Base-by-base conservation (phyloP, 2,888 invertebrate genomes). In the Drosophila ochracea region DNA sequence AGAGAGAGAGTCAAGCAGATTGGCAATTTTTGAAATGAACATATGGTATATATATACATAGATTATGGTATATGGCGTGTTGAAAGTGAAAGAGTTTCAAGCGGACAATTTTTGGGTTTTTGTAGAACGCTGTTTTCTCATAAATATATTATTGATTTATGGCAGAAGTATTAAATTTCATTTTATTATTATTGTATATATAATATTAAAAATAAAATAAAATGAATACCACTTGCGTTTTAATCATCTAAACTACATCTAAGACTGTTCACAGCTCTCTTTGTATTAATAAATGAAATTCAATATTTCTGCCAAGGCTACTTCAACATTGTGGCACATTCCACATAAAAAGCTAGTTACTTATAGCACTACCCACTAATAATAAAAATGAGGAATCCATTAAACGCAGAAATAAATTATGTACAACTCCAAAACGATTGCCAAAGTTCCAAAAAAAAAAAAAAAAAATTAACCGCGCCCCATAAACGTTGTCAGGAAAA, bases 11-110 rank as follows among this genome's bases (percentile, higher is more conserved):
- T 55, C 39, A 19, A 41, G 54, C 21, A 31, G 35, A 41, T 66
- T 57, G 57, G 63, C 70, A 70, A 70, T 59, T 73, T 75, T 77
- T 49, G 66, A 43, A 64, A 76, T 60, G 62, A 73, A 73, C 69
- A 68, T 68, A 57, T 68, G 68, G 21, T 16, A 16, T 47, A 16
- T 9, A 25, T 25, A 47, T 43, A 52, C 6, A 52, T 62, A n/a
- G 58, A 35, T 66, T 31, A 52, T 68, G 50, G 30, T 50, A 53
- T 66, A 52, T 68, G 50, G 57, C 68, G 66, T 73, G 60, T 28
- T 47, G 74, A 63, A 63, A 73, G 37, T 60, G 58, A 69, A 60
- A 52, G 50, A 33, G 33, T 47, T 53, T 61, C 43, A 43, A 43
- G 57, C 35, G 33, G 4, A 25, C 13, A 11, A 55, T 19, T 39